These are phyloP conservation scores for Polia nebulosa DNA, from an alignment of 2,888 invertebrate species.

Conservation along the genomic window DNA sequence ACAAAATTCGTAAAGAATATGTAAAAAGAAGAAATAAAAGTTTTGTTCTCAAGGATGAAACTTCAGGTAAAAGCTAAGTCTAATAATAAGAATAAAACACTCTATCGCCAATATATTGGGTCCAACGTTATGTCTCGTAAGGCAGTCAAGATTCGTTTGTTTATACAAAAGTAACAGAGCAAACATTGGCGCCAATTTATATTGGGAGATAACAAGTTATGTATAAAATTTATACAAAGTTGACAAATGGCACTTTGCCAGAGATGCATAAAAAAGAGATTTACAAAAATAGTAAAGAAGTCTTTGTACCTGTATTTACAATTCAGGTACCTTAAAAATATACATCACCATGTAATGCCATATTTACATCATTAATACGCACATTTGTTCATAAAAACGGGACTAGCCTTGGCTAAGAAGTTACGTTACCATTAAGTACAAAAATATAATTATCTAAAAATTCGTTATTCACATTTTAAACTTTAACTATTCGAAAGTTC, in stretches of 20 bases:
- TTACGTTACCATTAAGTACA: constrained; percentile 67
- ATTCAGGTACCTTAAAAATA: constrained; percentile 75
- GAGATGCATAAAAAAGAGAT: constrained; percentile 50
- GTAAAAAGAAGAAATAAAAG: constrained; percentile 57
- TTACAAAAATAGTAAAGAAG: constrained; percentile 57
- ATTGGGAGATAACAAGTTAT: constrained; percentile 30
- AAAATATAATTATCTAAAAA: constrained; percentile 80
- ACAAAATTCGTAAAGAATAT: constrained; percentile 84
- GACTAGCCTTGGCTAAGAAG: constrained; percentile 90
- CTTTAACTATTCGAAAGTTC: constrained; percentile 76
- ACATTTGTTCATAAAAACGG: constrained; percentile 82
- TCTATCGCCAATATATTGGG: constrained; percentile 31
- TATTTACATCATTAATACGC: constrained; percentile 81
- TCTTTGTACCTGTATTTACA: constrained; percentile 75
- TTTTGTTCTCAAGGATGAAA: constrained; percentile 41
- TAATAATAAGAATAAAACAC: constrained; percentile 2
- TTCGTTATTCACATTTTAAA: constrained; percentile 83
- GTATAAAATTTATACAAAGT: constrained; percentile 32
- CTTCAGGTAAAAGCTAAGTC: constrained; percentile 25
- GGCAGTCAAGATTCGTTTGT: constrained; percentile 26
- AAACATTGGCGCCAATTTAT: constrained; percentile 45
- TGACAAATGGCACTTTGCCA: constrained; percentile 62
- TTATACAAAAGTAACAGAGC: constrained; percentile 31
- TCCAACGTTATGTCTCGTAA: constrained; percentile 39
- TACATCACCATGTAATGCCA: constrained; percentile 81